Evolutionary conservation across 2,113 vertebrate species (phyloP).

Genomic region (Poeciliopsis prolifica): DNA sequence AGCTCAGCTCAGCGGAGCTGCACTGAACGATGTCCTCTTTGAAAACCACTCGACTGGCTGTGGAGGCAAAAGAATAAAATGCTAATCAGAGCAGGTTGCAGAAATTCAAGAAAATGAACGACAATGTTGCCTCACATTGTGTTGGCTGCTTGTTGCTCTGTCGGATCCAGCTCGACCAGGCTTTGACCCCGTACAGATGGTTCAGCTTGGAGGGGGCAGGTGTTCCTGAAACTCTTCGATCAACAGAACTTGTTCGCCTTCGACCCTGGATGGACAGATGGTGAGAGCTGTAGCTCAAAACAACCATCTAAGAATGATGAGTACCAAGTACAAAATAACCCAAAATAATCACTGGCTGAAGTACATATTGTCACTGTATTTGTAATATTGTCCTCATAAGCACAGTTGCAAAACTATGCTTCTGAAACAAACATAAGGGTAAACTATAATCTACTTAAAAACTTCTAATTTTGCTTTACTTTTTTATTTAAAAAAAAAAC

Average conservation of each 20-base stretch:
- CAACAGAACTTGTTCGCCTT: constrained; percentile 39
- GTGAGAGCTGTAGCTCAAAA: not conserved
- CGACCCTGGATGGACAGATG: constrained; percentile 51
- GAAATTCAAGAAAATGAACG: not conserved
- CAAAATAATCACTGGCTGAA: no score
- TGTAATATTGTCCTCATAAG: no score
- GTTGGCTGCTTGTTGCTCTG: constrained; percentile 83
- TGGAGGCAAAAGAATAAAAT: rapidly evolving
- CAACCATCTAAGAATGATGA: not conserved
- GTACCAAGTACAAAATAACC: no score
- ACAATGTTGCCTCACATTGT: constrained; percentile 58
- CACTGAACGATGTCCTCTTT: constrained; percentile 94
- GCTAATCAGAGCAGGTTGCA: not conserved
- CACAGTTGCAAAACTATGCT: no score
- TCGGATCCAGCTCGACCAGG: constrained; percentile 94
- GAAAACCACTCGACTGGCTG: constrained; percentile 77
- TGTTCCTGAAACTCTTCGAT: constrained; percentile 69
- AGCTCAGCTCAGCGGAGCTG: constrained; percentile 89
- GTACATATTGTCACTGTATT: no score
- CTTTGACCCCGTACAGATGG: constrained; percentile 92
- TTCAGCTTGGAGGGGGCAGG: constrained; percentile 82
- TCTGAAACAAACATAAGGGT: no score
- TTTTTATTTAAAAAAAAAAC: no score
- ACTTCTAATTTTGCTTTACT: no score
- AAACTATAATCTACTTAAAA: no score